These are phyloP conservation scores for Drosophila littoralis DNA, from an alignment of 1,140 invertebrate genomes.

Conservation along the genomic window DNA sequence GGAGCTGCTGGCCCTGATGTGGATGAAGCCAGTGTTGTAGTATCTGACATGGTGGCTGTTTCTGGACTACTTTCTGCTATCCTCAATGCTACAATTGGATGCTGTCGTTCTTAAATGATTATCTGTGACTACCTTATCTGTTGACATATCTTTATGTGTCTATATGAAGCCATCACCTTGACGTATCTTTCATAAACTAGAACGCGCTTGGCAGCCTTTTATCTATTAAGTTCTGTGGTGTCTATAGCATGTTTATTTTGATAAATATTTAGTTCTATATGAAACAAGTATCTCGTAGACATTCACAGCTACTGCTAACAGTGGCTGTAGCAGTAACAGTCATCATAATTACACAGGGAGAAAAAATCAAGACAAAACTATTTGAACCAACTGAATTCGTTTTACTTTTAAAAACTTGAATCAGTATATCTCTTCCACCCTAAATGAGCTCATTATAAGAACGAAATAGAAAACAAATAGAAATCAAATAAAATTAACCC, in stretches of 20 bases:
- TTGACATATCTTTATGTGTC: not conserved
- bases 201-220: constrained; percentile 7
- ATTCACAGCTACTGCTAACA: no score
- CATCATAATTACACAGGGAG: no score
- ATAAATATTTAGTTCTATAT: not conserved
- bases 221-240: constrained; percentile 6
- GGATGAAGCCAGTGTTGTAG: not conserved
- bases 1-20: not conserved
- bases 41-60: constrained; percentile 39
- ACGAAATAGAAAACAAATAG: no score
- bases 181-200: constrained; percentile 22
- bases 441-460: no score
- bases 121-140: constrained; percentile 35
- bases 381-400: no score
- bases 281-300: no score
- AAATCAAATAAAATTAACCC: no score
- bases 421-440: no score
- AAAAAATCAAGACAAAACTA: no score
- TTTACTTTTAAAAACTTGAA: no score
- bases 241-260: not conserved
- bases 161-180: constrained; percentile 40
- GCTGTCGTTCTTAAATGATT: constrained; percentile 54
- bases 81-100: constrained; percentile 10
- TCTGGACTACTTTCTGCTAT: not conserved
- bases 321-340: no score